These are phyloP conservation scores for Mystacides longicornis DNA, from an alignment of 2,888 invertebrate genomes.

Conservation along the genomic window DNA sequence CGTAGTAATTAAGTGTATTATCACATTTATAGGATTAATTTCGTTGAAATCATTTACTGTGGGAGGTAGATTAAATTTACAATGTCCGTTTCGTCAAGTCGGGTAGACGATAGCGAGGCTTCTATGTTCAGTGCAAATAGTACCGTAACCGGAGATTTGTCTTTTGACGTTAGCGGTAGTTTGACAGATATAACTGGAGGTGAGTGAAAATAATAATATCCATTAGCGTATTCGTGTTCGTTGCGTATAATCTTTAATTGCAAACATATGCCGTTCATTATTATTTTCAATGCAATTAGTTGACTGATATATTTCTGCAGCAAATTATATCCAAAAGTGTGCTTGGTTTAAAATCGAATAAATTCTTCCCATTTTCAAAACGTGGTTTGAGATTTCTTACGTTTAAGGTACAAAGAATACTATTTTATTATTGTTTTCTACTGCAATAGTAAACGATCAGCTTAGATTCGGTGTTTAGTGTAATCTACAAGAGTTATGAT, in stretches of 20 bases:
- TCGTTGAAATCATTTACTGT: not conserved
- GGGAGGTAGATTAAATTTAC: too few species aligned
- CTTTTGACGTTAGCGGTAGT: slow-evolving; percentile 21
- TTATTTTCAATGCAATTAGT: not conserved
- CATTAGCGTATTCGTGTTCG: not conserved
- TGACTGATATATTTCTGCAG: not conserved
- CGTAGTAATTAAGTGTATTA: not conserved
- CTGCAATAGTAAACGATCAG: too few species aligned
- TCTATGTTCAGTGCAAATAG: slow-evolving; percentile 22
- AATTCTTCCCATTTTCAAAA: too few species aligned
- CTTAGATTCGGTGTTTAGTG: too few species aligned
- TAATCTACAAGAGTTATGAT: too few species aligned
- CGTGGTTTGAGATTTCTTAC: too few species aligned
- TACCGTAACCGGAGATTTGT: slow-evolving; percentile 13
- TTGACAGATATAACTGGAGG: slow-evolving; percentile 24
- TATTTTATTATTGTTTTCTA: too few species aligned
- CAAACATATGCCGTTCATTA: not conserved
- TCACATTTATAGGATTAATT: slow-evolving; percentile 1
- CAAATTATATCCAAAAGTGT: too few species aligned
- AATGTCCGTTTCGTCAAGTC: slow-evolving; percentile 18
- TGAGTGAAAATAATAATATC: slow-evolving; percentile 6
- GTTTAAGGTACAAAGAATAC: too few species aligned
- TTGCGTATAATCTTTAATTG: not conserved
- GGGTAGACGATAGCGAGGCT: slow-evolving; percentile 15
- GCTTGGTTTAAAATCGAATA: too few species aligned